Evolutionary conservation across 2,797 vertebrate species (phyloP).

Genomic region (Cottoperca gobio): DNA sequence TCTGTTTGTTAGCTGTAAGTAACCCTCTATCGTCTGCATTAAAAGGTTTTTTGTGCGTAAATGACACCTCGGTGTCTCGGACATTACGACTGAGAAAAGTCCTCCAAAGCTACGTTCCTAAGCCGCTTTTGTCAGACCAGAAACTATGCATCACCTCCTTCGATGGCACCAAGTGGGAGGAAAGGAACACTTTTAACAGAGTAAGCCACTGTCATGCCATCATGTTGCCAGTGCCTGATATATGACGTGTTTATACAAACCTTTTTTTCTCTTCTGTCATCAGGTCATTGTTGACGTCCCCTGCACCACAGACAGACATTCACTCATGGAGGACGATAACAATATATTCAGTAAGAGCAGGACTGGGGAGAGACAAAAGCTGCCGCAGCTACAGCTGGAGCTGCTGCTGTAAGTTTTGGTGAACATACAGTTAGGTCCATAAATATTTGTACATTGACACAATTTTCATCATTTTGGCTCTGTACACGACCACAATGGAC

Average conservation of each 20-base stretch:
- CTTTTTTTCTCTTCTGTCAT: not conserved
- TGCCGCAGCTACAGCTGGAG: conserved; percentile 91
- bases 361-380: conserved; percentile 89
- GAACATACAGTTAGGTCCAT: too few relatives aligned
- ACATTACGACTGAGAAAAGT: conserved; percentile 83
- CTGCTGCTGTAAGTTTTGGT: conserved; percentile 90
- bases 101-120: conserved; percentile 89
- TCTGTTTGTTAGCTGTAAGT: not conserved
- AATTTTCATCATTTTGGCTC: too few relatives aligned
- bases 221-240: not conserved
- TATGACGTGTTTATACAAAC: not conserved
- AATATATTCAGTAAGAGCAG: conserved; percentile 91
- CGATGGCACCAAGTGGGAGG: conserved; percentile 89
- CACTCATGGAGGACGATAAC: conserved; percentile 91
- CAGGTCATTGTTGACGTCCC: conserved; percentile 97
- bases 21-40: not conserved
- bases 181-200: conserved; percentile 88
- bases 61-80: conserved; percentile 89
- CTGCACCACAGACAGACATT: conserved; percentile 91
- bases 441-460: too few relatives aligned
- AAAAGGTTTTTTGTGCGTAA: conserved; percentile 89
- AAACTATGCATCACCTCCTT: conserved; percentile 85
- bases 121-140: conserved; percentile 66
- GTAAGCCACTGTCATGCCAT: conserved; percentile 72
- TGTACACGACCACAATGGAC: too few relatives aligned